These are phyloP conservation scores for Grammomys dolichurus DNA, from an alignment of 2,113 vertebrate species.

Conservation along the genomic window DNA sequence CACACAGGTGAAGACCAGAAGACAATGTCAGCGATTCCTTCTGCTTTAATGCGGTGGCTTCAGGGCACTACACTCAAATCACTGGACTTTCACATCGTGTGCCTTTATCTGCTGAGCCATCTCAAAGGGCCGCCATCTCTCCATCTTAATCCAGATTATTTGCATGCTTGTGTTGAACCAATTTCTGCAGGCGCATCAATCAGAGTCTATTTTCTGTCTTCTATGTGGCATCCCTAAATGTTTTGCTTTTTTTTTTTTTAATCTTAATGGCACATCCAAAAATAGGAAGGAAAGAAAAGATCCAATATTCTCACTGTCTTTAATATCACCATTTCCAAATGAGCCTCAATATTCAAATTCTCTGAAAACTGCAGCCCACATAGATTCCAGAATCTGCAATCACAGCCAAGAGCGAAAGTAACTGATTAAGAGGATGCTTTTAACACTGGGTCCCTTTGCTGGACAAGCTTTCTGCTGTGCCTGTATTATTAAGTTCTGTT, in stretches of 20 bases:
- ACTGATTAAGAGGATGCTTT: neutral
- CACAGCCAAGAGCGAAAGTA: neutral
- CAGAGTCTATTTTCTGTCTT: neutral
- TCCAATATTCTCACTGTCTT: neutral
- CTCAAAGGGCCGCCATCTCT: neutral
- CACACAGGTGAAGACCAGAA: neutral
- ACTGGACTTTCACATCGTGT: neutral
- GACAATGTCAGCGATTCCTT: neutral
- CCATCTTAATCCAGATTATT: neutral
- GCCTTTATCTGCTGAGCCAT: neutral
- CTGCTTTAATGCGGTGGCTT: neutral
- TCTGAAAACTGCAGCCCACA: slow-evolving; percentile 35
- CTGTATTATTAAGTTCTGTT: slow-evolving; percentile 44
- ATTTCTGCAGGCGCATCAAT: neutral
- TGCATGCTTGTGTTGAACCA: neutral
- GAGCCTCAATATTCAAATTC: neutral
- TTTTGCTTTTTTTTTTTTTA: slow-evolving; percentile 23
- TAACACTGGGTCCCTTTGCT: neutral
- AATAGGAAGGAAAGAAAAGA: neutral
- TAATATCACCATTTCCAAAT: neutral
- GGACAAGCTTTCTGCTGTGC: neutral
- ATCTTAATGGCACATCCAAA: slow-evolving; percentile 31
- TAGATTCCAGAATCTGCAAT: neutral
- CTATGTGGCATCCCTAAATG: neutral
- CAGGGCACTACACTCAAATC: too few relatives aligned